Conservation (phyloP, 1,140 invertebrate genomes). For the Cydia fagiglandana region DNA sequence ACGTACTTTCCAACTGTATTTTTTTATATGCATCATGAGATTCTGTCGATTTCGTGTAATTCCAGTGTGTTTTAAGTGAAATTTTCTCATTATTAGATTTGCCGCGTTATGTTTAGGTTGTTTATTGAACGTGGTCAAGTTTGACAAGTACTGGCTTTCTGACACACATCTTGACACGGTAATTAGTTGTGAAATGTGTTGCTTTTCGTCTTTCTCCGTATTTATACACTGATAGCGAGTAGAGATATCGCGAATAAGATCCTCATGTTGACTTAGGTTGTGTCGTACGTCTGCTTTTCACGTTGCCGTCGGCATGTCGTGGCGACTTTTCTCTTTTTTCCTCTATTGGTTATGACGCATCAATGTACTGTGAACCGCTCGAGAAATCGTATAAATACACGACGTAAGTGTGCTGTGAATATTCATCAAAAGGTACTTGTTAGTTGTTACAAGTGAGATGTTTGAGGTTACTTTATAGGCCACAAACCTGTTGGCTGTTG, state of each 20-base stretch:
- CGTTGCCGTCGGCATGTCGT: slow-evolving; percentile 10
- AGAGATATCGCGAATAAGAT: slow-evolving; percentile 20
- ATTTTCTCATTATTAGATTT: slow-evolving; percentile 46
- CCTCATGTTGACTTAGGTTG: slow-evolving; percentile 18
- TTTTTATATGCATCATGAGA: slow-evolving; percentile 48
- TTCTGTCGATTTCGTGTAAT: slow-evolving; percentile 42
- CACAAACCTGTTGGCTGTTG: slow-evolving; percentile 16
- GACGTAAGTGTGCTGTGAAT: slow-evolving; percentile 21
- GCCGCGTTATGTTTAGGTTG: slow-evolving; percentile 54
- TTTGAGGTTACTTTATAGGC: slow-evolving; percentile 23
- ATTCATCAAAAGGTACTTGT: slow-evolving; percentile 9
- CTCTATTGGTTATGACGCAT: slow-evolving; percentile 48
- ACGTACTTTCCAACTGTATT: slow-evolving; percentile 58
- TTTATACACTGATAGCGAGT: slow-evolving; percentile 24
- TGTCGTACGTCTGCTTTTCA: not conserved
- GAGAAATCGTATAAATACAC: slow-evolving; percentile 39
- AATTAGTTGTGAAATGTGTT: slow-evolving; percentile 52
- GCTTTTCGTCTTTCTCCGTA: slow-evolving; percentile 7
- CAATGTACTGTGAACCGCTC: slow-evolving; percentile 42
- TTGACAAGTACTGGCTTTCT: slow-evolving; percentile 63
- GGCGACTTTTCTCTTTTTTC: slow-evolving; percentile 42
- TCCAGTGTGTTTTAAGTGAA: slow-evolving; percentile 41
- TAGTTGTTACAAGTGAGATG: not conserved
- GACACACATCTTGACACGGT: slow-evolving; percentile 57
- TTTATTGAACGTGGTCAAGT: slow-evolving; percentile 71